Evolutionary conservation across 2,888 invertebrate species (phyloP).

Genomic region (Erannis defoliaria): DNA sequence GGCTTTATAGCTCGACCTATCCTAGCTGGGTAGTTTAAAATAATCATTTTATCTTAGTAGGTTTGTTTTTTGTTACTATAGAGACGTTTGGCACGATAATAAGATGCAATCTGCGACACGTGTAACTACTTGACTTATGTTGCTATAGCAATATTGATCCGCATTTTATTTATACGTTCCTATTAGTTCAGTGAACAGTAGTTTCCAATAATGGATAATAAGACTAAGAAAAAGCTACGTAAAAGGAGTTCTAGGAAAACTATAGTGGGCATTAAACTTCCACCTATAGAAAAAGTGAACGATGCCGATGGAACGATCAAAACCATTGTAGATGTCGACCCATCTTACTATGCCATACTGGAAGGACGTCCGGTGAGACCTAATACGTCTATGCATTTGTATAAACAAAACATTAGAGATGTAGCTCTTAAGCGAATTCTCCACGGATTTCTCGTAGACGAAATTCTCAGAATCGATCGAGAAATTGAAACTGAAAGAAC

Average conservation of each 20-base stretch:
- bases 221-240: slow-evolving; percentile 56
- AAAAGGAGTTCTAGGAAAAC: slow-evolving; percentile 64
- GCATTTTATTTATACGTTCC: slow-evolving; percentile 1
- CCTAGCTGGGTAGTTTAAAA: not conserved
- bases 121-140: slow-evolving; percentile 44
- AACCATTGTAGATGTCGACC: slow-evolving; percentile 88
- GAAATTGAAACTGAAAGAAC: slow-evolving; percentile 74
- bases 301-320: slow-evolving; percentile 63
- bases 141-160: slow-evolving; percentile 72
- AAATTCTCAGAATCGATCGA: slow-evolving; percentile 74
- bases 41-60: not conserved
- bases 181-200: slow-evolving; percentile 7
- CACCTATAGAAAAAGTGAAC: slow-evolving; percentile 67
- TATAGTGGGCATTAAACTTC: slow-evolving; percentile 70
- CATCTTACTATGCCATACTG: slow-evolving; percentile 87
- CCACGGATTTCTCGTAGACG: slow-evolving; percentile 73
- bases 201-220: slow-evolving; percentile 40
- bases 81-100: slow-evolving; percentile 11
- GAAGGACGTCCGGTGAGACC: slow-evolving; percentile 87
- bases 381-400: slow-evolving; percentile 83
- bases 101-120: not conserved
- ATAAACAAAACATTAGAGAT: slow-evolving; percentile 83
- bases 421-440: slow-evolving; percentile 73
- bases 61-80: slow-evolving; percentile 21
- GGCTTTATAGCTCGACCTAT: no score